Percentiles rank a stretch among this genome's conserved stretches.
phyloP scores from a whole-genome alignment of 2,113 vertebrate species.

The Gopherus evgoodei region DNA sequence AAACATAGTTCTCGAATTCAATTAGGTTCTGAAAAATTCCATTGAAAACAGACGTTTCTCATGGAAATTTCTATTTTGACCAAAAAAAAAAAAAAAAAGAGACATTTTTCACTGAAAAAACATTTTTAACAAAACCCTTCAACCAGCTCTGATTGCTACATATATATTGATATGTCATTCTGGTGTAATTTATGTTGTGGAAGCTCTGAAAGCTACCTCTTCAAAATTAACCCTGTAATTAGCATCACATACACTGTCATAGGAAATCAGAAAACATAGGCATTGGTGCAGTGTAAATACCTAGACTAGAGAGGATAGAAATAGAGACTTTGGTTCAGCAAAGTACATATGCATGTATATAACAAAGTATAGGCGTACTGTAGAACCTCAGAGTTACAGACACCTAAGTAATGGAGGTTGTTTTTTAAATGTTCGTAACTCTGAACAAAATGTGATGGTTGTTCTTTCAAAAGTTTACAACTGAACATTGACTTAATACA shows the following conservation, averaged over 20 bases:
- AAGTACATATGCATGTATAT: not conserved
- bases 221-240: not conserved
- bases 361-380: not conserved
- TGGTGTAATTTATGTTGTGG: not conserved
- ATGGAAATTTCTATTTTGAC: slow-evolving; percentile 30
- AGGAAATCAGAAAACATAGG: not conserved
- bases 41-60: slow-evolving; percentile 16
- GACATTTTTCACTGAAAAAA: not conserved
- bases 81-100: not conserved
- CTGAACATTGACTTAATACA: no score
- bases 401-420: no score
- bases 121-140: not conserved
- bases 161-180: not conserved
- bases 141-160: not conserved
- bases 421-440: no score
- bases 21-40: not conserved
- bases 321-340: not conserved
- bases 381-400: not conserved
- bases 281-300: not conserved
- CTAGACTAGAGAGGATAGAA: not conserved
- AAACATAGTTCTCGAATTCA: not conserved
- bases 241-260: not conserved
- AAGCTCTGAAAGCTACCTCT: not conserved
- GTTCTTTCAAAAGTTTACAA: no score
- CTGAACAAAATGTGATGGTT: no score